Base-by-base conservation (phyloP, 2,797 vertebrate genomes). In the Sorex maritimensis region DNA sequence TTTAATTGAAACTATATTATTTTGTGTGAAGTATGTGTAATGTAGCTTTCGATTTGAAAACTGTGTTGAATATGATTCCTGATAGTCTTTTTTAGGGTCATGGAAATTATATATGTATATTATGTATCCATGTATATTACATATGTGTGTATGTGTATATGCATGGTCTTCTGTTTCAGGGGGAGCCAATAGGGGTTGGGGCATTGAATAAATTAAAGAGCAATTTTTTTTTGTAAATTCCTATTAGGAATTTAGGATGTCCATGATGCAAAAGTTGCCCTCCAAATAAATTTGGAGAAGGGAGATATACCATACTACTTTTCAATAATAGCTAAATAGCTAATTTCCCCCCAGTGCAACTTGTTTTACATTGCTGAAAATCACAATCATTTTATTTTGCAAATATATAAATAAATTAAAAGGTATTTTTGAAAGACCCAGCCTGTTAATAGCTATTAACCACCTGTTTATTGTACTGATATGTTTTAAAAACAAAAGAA, bases 31-130 rank as follows among this genome's bases (percentile, higher is more conserved):
- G 96, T 97, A 97, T 96, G 96, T 88, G 87, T 98, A 98, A 98
- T 97, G 98, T 96, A 98, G 96, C 97, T 98, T 98, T 98, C 98
- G 96, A 98, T 97, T 98, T 97, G 88, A 97, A 98, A 98, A 96
- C 96, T 97, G 96, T 95, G 94, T 96, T 97, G 98, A 98, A 97
- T 98, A 99, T 99, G 98, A 98, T 97, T 98, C 98, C 97, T 98
- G 98, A 98, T 98, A 98, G 97, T 96, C 97, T 98, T 98, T 98
- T 98, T 98, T 98, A 98, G 97, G 98, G 98, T 98, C 98, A 98
- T 98, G 98, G 98, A 98, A 98, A 98, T 98, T 98, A 44, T 44
- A 44, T 44, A 34, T 34, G 34, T 34, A 34, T 34, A 34, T 34
- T 34, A 34, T 34, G 34, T 34, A 34, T 34, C 34, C 34, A 34